Percentiles rank a stretch among this genome's conserved stretches.
Evolutionary conservation across 2,888 invertebrate species (phyloP).

Genomic region (Heliconius hortense): DNA sequence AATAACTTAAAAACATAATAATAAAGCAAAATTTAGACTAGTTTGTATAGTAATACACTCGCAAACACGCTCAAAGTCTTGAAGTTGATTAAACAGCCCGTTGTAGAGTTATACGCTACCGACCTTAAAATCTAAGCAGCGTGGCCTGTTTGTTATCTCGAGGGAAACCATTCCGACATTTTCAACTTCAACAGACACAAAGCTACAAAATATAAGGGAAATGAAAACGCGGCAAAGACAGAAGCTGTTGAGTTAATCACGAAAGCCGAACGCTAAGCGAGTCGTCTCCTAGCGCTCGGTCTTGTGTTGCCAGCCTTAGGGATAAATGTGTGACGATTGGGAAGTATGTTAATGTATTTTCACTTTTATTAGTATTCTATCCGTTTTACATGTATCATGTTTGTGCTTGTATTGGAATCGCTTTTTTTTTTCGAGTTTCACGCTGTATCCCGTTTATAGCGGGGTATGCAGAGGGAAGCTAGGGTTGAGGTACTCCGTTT

Average conservation of each 20-base stretch:
- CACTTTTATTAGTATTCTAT: constrained; percentile 35
- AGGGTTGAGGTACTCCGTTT: too few relatives aligned
- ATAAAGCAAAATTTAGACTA: neutral
- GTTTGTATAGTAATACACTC: neutral
- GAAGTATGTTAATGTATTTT: constrained; percentile 51
- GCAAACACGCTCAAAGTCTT: neutral
- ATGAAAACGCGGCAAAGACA: constrained; percentile 51
- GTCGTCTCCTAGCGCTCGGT: constrained; percentile 46
- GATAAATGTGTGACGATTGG: constrained; percentile 49
- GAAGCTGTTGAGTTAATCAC: constrained; percentile 61
- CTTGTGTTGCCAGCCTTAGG: constrained; percentile 56
- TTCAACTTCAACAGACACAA: constrained; percentile 42
- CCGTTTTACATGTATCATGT: constrained; percentile 29
- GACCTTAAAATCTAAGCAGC: constrained; percentile 65
- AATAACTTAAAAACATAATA: neutral
- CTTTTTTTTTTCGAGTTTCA: too few relatives aligned
- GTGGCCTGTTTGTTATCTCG: constrained; percentile 67
- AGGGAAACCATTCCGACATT: constrained; percentile 51
- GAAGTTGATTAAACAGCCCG: constrained; percentile 26
- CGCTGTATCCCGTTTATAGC: too few relatives aligned
- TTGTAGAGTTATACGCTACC: constrained; percentile 52
- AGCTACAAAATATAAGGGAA: constrained; percentile 50
- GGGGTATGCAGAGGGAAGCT: too few relatives aligned
- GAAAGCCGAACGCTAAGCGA: constrained; percentile 61
- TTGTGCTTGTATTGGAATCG: constrained; percentile 20